Base-by-base conservation (phyloP, 2,888 invertebrate genomes). In the Gymnoscelis rufifasciata region DNA sequence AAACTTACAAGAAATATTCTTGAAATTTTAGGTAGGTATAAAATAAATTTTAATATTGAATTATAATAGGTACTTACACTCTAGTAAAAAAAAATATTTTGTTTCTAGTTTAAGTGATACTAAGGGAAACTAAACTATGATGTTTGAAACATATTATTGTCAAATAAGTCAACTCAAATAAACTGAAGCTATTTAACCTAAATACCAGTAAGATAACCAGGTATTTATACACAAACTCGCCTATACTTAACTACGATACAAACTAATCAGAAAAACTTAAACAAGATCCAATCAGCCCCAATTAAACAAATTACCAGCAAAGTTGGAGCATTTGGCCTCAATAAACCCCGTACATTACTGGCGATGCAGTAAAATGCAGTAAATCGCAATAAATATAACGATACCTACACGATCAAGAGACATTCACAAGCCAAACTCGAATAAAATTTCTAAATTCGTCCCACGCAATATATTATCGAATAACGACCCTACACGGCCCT, bases 401-500 rank as follows among this genome's bases (percentile, higher is more conserved):
- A 23, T 37, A 49, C 38, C 46, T 43, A 48, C 51, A 43, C 39
- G 19, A 19, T 42, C 42, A 44, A 41, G 27, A 37, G 24, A 26
- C 45, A 46, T 44, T 46, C 39, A 47, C 50, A 48, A 48, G 52
- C 35, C 10, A 47, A 43, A 44, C 50, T 46, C 41, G 44, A 42
- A 66, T 35, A 35, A 19, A 66, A 64, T 65, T 60, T 57, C 60
- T 59, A 57, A 68, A 60, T 54, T 52, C 62, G 55, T 54, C 59
- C 53, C 57, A 54, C 44, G 40, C 51, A 55, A 63, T 66, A 68
- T 66, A 56, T 50, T 49, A 56, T 47, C 38, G 53, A 43, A 47
- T 47, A 47, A 41, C 38, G 41, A 43, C 11, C 40, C 33, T 27
- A 29, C 29, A 27, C 24, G 38, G 35, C 12, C 42, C 35, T 27